phyloP scores from a whole-genome alignment of 1,140 invertebrate species.

The Brachionus asplanchnoidis region DNA sequence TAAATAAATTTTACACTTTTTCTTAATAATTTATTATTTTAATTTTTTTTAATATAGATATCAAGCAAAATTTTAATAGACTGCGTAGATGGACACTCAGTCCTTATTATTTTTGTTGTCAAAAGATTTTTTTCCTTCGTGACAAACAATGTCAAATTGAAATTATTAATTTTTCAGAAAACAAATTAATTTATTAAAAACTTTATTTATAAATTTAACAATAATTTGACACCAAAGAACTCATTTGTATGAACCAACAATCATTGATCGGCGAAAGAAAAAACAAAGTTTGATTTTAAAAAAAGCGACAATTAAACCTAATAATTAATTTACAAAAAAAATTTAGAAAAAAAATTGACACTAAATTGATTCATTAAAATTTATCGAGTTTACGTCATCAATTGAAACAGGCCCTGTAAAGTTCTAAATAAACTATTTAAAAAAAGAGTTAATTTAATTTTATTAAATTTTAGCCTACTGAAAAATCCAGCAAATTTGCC shows the following conservation, averaged over 20 bases:
- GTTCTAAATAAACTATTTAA: not conserved
- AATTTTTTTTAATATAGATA: no score
- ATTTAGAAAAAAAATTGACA: not conserved
- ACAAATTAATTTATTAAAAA: not conserved
- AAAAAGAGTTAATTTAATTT: not conserved
- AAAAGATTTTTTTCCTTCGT: no score
- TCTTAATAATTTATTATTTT: no score
- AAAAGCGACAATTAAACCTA: not conserved
- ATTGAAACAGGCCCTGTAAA: slow-evolving; percentile 3
- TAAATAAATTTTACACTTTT: no score
- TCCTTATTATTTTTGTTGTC: no score
- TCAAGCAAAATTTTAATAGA: no score
- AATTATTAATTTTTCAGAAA: not conserved
- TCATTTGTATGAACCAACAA: not conserved
- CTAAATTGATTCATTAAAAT: slow-evolving; percentile 5
- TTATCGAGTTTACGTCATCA: not conserved
- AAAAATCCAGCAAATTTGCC: not conserved
- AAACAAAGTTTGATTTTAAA: not conserved
- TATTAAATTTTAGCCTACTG: not conserved
- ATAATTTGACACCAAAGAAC: slow-evolving; percentile 14
- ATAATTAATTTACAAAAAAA: not conserved
- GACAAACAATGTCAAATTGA: no score
- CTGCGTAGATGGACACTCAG: no score
- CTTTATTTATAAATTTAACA: not conserved
- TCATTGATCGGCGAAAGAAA: not conserved